Base-by-base conservation (phyloP, 2,113 vertebrate genomes). In the Hippocampus mohnikei region DNA sequence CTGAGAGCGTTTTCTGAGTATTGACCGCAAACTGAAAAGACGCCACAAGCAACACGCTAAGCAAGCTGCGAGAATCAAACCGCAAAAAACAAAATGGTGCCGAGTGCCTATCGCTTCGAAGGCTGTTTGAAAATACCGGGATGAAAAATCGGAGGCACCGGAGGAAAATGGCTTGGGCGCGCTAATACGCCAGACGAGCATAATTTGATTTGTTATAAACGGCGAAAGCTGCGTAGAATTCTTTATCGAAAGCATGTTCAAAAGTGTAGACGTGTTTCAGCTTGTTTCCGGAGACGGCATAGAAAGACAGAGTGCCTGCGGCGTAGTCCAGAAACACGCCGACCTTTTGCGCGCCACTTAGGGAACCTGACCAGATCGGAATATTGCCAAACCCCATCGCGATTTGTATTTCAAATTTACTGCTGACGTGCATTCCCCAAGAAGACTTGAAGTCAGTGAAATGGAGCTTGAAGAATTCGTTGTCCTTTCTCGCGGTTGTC, bases 251-350 rank as follows among this genome's bases (percentile, higher is more conserved):
- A 1, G 0, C n/a, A 1, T 18, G 1, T 21, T 25, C 66, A 71
- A 67, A 87, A 42, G 75, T 87, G 11, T 80, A 21, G 1, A 81
- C 63, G 64, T 9, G 73, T 52, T 20, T 72, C 53, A 1, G 33
- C 27, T 44, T 84, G 23, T 80, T 77, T 2, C 72, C 64, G 18
- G 62, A 69, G 40, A 78, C 84, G 52, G 76, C 86, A 71, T 86
- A 90, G 73, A 85, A 87, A 8, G 83, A 81, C 48, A 89, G 52
- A 44, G 52, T 79, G 8, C 78, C 82, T 23, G 56, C 13, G 1
- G 64, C 20, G 37, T 21, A 5, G 12, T 88, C 82, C 9, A 90
- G 71, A 67, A 87, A 88, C 25, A 88, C 0, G 4, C 88, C 50
- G 81, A 53, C 62, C 71, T 63, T 73, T 62, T 79, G 8, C 61